Evolutionary conservation across 2,888 invertebrate species (phyloP).

Genomic region (Coenonympha glycerion): DNA sequence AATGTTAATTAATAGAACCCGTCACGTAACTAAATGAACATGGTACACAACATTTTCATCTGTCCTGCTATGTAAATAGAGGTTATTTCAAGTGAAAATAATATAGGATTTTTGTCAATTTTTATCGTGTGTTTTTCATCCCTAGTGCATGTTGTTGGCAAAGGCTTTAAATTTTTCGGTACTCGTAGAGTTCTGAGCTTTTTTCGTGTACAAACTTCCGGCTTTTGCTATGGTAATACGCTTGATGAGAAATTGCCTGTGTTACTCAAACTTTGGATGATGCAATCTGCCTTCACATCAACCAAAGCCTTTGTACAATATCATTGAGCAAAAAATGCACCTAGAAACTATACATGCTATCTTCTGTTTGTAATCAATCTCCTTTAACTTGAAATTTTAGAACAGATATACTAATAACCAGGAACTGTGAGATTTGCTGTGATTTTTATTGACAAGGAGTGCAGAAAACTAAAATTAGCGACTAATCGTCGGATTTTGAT

Average conservation of each 20-base stretch:
- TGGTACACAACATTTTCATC: not conserved
- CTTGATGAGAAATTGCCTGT: slow-evolving; percentile 1
- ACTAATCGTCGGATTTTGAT: too few relatives aligned
- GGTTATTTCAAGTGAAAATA: slow-evolving; percentile 18
- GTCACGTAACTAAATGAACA: not conserved
- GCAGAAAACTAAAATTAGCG: too few relatives aligned
- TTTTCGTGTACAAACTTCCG: slow-evolving; percentile 11
- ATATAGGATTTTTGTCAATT: slow-evolving; percentile 34
- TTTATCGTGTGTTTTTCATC: slow-evolving; percentile 48
- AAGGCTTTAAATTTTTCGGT: slow-evolving; percentile 50
- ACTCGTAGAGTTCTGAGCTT: slow-evolving; percentile 22
- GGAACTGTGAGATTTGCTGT: too few relatives aligned
- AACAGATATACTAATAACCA: too few relatives aligned
- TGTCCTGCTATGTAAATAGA: not conserved
- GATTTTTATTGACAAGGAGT: too few relatives aligned
- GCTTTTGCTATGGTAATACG: slow-evolving; percentile 5
- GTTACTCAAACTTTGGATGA: not conserved
- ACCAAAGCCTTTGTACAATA: too few relatives aligned
- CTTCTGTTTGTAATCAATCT: too few relatives aligned
- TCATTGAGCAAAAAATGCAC: too few relatives aligned
- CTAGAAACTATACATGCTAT: too few relatives aligned
- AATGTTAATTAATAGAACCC: not conserved
- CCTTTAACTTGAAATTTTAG: too few relatives aligned
- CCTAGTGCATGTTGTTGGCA: slow-evolving; percentile 46
- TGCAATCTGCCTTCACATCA: not conserved